Percentiles rank a stretch among this genome's conserved stretches.
Conservation (phyloP, 2,888 invertebrate genomes). For the Notocelia uddmanniana region DNA sequence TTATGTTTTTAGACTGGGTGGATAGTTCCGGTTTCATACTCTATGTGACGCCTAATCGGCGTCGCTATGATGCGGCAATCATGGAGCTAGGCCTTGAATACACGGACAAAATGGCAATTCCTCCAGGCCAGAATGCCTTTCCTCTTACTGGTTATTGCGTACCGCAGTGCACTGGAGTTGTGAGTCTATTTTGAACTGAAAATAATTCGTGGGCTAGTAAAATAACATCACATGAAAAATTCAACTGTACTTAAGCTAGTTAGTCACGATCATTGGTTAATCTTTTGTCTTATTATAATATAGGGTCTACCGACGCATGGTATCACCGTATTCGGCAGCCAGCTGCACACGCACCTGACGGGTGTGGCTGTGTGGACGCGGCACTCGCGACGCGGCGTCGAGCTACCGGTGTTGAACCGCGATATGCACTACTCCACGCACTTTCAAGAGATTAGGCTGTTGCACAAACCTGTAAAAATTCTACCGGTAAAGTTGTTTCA, state of each 20-base stretch:
- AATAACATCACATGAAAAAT: too few species aligned
- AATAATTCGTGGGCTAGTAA: too few species aligned
- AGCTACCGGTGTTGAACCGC: conserved; percentile 93
- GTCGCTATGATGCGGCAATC: conserved; percentile 96
- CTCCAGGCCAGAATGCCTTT: conserved; percentile 92
- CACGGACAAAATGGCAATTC: conserved; percentile 99
- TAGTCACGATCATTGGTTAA: not conserved
- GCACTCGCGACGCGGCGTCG: conserved; percentile 93
- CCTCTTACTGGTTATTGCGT: conserved; percentile 95
- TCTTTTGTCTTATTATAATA: conserved; percentile 55
- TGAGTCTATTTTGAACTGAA: conserved; percentile 66
- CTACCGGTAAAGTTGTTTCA: conserved; percentile 89
- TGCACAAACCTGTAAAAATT: conserved; percentile 92
- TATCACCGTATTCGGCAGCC: conserved; percentile 97
- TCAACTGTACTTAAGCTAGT: too few species aligned
- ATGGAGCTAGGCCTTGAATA: conserved; percentile 99
- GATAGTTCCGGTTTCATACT: conserved; percentile 97
- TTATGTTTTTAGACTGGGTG: conserved; percentile 87
- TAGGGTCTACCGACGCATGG: conserved; percentile 93
- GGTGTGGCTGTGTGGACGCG: conserved; percentile 94
- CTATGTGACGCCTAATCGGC: conserved; percentile 90
- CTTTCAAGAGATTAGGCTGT: conserved; percentile 97
- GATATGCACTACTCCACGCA: conserved; percentile 99
- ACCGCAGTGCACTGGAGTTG: conserved; percentile 96
- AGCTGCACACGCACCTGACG: conserved; percentile 98